A percentile compares a stretch with the other conserved stretches of the same genome.
These are phyloP conservation scores for Cremastinae sp. DNA, from an alignment of 2,888 invertebrate genomes.

Conservation along the genomic window DNA sequence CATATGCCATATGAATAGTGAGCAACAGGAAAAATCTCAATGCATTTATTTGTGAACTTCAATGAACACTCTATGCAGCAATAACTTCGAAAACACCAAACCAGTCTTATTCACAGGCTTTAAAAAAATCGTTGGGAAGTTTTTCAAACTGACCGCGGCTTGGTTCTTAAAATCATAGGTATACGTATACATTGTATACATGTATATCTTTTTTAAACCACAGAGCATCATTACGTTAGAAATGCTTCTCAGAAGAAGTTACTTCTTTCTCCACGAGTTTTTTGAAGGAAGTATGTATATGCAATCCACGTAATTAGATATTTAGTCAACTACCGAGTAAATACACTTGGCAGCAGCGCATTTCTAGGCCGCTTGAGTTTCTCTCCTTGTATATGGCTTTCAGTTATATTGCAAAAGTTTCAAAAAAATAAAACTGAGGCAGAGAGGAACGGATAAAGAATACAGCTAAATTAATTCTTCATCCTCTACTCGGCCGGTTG, in stretches of 20 bases:
- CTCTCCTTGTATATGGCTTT: conserved; percentile 6
- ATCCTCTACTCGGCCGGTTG: conserved; percentile 34
- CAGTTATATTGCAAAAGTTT: background rate
- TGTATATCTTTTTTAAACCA: conserved; percentile 26
- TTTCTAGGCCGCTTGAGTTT: conserved; percentile 5
- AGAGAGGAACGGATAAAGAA: conserved; percentile 21
- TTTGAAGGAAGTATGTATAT: conserved; percentile 38
- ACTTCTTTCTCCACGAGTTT: conserved; percentile 2
- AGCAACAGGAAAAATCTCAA: conserved; percentile 25
- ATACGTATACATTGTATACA: conserved; percentile 3
- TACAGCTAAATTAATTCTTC: conserved; percentile 50
- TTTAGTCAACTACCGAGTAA: conserved; percentile 51
- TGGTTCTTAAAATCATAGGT: background rate
- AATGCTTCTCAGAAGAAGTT: conserved; percentile 11
- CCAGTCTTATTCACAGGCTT: conserved; percentile 36
- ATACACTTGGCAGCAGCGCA: conserved; percentile 43
- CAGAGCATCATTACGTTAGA: too few species aligned
- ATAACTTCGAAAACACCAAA: conserved; percentile 40
- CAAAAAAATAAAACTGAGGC: background rate
- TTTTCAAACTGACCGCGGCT: conserved; percentile 45
- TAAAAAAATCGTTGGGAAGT: conserved; percentile 55
- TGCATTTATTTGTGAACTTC: conserved; percentile 47
- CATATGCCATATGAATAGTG: conserved; percentile 4
- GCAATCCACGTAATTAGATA: conserved; percentile 50
- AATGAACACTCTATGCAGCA: conserved; percentile 43